Base-by-base conservation (phyloP, 2,888 invertebrate genomes). In the Falcaria lacertinaria region DNA sequence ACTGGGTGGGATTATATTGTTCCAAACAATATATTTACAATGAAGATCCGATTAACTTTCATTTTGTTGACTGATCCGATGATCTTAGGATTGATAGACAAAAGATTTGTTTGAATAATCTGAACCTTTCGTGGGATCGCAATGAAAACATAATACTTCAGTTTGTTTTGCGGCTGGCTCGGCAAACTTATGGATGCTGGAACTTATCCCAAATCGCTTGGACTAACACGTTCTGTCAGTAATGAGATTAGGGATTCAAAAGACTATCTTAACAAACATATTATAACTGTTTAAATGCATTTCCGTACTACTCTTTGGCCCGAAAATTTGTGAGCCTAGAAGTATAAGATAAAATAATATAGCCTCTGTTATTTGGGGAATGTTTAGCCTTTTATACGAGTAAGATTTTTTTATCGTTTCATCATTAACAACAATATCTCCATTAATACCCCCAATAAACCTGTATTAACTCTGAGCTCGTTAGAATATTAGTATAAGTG, bases 1-100 rank as follows among this genome's bases (percentile, higher is more conserved):
- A 69, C 71, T 70, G 73, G 74, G 72, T 65, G 72, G 79, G 75
- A 80, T 82, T 77, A 57, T 37, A 52, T 64, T 52, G 41, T 64
- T 64, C 59, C 46, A 58, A 72, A 80, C 79, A 83, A 80, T 74
- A 74, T 68, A 64, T 72, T 77, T 74, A 80, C 75, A 77, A 69
- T 72, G 74, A 66, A 78, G 82, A 84, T 82, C 78, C 76, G 80
- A 80, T 84, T 84, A 83, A 65, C 73, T 75, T 70, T 65, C 64
- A 65, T 78, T 69, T 60, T 47, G 60, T 61, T 63, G 62, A 67
- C 62, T 68, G 66, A 69, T 60, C 66, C 65, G 61, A 66, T 76
- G 69, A 74, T 73, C 67, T 73, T 54, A 48, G 51, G 47, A 54
- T 59, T 54, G 56, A 62, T 61, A 74, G 69, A 79, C 74, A 74